Conservation (phyloP, 2,797 vertebrate genomes). For the Liparis tanakae region DNA sequence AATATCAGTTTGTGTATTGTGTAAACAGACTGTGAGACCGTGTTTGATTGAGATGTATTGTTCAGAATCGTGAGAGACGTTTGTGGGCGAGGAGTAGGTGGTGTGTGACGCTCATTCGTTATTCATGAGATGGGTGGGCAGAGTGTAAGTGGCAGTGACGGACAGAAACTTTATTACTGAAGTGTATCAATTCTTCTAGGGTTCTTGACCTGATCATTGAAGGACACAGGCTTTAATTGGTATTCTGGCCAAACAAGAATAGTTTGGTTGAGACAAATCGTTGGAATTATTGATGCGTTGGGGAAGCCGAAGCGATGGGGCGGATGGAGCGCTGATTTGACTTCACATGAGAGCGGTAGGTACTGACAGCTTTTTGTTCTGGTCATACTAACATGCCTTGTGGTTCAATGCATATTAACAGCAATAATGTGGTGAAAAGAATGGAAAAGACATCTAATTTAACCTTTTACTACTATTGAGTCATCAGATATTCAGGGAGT, state of each 20-base stretch:
- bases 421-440: background rate
- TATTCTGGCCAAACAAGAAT: conserved; percentile 50
- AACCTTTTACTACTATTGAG: background rate
- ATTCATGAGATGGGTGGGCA: conserved; percentile 78
- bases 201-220: conserved; percentile 70
- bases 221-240: conserved; percentile 54
- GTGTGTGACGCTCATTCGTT: conserved; percentile 74
- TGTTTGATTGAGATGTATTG: conserved; percentile 35
- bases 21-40: conserved; percentile 13
- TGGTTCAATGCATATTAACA: conserved; percentile 25
- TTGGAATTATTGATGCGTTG: conserved; percentile 63
- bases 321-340: conserved; percentile 64
- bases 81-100: conserved; percentile 75
- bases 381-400: background rate
- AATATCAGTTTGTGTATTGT: conserved; percentile 22
- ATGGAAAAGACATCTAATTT: background rate
- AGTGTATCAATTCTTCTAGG: conserved; percentile 64
- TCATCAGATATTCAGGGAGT: background rate
- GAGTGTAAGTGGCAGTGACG: conserved; percentile 70
- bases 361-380: conserved; percentile 27
- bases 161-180: conserved; percentile 74
- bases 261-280: conserved; percentile 50
- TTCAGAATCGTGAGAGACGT: conserved; percentile 44
- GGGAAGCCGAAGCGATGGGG: conserved; percentile 57
- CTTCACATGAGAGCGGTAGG: conserved; percentile 61